phyloP scores from a whole-genome alignment of 2,113 vertebrate genomes.

The Copsychus sechellarum region DNA sequence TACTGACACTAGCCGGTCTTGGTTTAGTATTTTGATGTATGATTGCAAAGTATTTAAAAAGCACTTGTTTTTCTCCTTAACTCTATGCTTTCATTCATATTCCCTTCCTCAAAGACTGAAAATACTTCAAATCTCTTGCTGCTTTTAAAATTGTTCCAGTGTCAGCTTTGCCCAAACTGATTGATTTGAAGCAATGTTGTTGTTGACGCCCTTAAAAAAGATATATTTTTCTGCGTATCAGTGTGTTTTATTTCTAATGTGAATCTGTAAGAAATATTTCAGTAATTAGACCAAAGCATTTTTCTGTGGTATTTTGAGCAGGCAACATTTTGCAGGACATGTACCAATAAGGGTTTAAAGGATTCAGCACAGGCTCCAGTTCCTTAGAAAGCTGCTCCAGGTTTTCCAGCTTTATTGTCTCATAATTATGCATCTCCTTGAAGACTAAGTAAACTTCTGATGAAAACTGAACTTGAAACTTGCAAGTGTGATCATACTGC shows the following conservation, averaged over 20 bases:
- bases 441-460: not conserved
- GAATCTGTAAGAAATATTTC: not conserved
- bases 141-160: not conserved
- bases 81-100: not conserved
- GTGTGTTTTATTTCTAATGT: not conserved
- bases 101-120: not conserved
- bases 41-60: not conserved
- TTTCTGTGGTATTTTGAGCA: not conserved
- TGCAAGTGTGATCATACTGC: not conserved
- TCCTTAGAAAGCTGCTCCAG: not conserved
- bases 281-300: not conserved
- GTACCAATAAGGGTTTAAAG: not conserved
- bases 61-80: not conserved
- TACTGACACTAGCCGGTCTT: not conserved
- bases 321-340: not conserved
- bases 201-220: not conserved
- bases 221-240: not conserved
- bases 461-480: not conserved
- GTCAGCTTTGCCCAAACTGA: fast-evolving
- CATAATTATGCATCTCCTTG: not conserved
- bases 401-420: not conserved
- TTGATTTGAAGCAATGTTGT: not conserved
- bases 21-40: not conserved
- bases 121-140: not conserved
- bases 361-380: not conserved